phyloP scores from a whole-genome alignment of 2,113 vertebrate species.

The Dunckerocampus dactyliophorus region DNA sequence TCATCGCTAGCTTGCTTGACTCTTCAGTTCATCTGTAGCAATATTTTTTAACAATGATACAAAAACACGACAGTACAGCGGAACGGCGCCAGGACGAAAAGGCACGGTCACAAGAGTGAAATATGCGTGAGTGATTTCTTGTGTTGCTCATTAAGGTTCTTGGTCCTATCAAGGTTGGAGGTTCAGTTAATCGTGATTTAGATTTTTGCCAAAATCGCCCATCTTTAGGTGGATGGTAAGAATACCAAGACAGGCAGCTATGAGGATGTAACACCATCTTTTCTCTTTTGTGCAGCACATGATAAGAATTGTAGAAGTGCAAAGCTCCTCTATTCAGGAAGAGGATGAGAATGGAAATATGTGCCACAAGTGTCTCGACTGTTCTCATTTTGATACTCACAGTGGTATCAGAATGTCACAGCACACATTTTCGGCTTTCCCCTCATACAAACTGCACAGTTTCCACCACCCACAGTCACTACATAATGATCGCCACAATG shows the following conservation, averaged over 20 bases:
- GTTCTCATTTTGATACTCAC: not conserved
- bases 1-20: too few relatives aligned
- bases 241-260: not conserved
- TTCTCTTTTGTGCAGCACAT: not conserved
- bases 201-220: too few relatives aligned
- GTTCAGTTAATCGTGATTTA: too few relatives aligned
- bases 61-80: too few relatives aligned
- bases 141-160: too few relatives aligned
- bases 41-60: too few relatives aligned
- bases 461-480: not conserved
- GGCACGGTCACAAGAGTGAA: too few relatives aligned
- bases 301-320: slow-evolving; percentile 2
- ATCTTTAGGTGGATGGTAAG: not conserved
- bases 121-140: too few relatives aligned
- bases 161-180: too few relatives aligned
- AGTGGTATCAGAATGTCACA: not conserved
- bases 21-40: too few relatives aligned
- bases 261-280: not conserved
- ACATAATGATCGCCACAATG: not conserved
- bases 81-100: too few relatives aligned
- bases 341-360: not conserved
- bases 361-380: not conserved
- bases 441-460: not conserved
- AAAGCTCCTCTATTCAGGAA: not conserved
- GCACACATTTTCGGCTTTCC: not conserved